Base-by-base conservation (phyloP, 2,888 invertebrate genomes). In the Machimus atricapillus region DNA sequence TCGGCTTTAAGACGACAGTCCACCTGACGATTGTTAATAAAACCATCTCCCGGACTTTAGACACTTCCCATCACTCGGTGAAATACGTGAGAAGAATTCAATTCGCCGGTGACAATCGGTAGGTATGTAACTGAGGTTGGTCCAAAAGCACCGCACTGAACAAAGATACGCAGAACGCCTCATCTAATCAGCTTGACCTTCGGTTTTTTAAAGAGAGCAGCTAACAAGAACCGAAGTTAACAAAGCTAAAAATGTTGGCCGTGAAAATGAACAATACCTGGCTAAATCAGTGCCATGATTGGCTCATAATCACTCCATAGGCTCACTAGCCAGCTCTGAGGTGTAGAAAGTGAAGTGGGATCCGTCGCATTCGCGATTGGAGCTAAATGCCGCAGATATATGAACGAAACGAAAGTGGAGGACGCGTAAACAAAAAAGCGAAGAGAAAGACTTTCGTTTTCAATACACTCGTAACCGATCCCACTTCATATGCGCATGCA, bases 381-480 rank as follows among this genome's bases (percentile, higher is more conserved):
- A 31, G 34, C 40, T 82, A 37, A n/a, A 31, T 12, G 34, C 76
- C 34, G 74, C 34, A 27, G 74, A 76, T n/a, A n/a, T 19, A 34
- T 14, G 31, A 31, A 56, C 23, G n/a, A 82, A 82, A 82, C 31
- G 82, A 82, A 82, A 82, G 82, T 82, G 16, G 12, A 34, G 37
- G 66, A 82, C 58, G 66, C 58, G 66, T 82, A 82, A 82, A 82
- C 82, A 82, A 82, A 82, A 82, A 82, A 82, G 19, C 37, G 58
- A 82, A 82, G 82, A 82, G 82, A 82, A 82, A 82, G 82, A 82
- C 82, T 82, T 82, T 82, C 82, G 52, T 82, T 82, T 82, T 82
- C 82, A 58, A 82, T 66, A 46, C 82, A 82, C 5, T 82, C 58
- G 82, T 82, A 52, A 79, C 77, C 40, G 37, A 19, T 78, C 43